Base-by-base conservation (phyloP, 1,140 invertebrate species). In the Cherax destructor region DNA sequence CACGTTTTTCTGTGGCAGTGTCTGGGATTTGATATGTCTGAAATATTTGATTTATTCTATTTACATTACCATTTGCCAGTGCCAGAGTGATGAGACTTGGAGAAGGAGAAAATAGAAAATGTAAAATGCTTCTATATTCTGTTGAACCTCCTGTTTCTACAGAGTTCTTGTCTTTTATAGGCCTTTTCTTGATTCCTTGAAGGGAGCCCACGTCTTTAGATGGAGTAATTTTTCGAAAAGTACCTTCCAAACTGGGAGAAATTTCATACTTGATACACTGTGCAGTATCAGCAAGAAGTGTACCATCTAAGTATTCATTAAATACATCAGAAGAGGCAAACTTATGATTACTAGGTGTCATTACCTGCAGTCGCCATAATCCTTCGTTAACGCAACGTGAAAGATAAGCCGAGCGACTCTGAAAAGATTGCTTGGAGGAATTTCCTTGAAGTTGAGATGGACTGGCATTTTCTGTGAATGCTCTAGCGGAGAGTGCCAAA, bases 371-470 rank as follows among this genome's bases (percentile, higher is more conserved):
- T 69, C 89, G 74, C 89, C 89, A 91, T 18, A 91, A 41, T 0
- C 89, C 89, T 80, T 91, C 89, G 80, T 65, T 91, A 41, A 91
- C 83, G 47, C 77, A 79, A 49, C 83, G 74, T 30, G 89, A 91
- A 5, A 91, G 77, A 47, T 85, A 50, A 3, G 59, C 56, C n/a
- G 85, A 24, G 13, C 89, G 83, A 16, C 56, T 77, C 59, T 91
- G 74, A 24, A 91, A 18, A 52, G n/a, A 41, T 50, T 86, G 56
- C 49, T 52, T 78, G 30, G 76, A 61, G 59, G 41, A 16, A 59
- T 30, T 59, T 50, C 74, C 89, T 11, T 86, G 59, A 69, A 18
- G 11, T 1, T 49, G 41, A 85, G 83, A 47, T 50, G 47, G 65
- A n/a, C 74, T 30, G 24, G 72, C 59, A 47, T 30, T 80, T 50